Conservation (phyloP, 1,140 invertebrate species). For the Brachionus manjavacas region DNA sequence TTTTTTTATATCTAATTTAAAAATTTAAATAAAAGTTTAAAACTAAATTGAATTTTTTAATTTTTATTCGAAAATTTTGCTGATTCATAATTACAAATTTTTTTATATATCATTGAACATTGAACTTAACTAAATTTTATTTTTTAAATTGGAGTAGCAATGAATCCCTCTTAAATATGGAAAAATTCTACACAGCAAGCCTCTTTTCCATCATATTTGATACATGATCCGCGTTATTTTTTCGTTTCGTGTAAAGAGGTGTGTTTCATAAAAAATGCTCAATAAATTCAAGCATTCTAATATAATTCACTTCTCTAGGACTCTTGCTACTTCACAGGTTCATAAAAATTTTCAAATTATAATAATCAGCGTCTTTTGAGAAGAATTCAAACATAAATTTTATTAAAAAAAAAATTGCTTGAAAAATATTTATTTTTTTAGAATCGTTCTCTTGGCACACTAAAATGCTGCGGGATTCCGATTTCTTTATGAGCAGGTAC, state of each 20-base stretch:
- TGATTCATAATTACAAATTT: background rate
- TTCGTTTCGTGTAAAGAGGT: background rate
- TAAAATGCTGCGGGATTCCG: background rate
- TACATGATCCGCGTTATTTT: background rate
- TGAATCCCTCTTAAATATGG: background rate
- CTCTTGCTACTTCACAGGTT: background rate
- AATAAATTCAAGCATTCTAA: background rate
- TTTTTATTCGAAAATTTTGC: background rate
- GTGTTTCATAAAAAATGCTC: background rate
- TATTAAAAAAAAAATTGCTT: background rate
- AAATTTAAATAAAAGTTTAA: background rate
- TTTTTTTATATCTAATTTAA: background rate
- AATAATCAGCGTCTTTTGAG: background rate
- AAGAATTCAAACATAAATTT: background rate
- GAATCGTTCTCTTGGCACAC: background rate
- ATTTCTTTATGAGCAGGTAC: background rate
- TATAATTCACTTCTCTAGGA: background rate
- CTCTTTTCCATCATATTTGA: background rate
- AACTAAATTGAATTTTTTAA: background rate
- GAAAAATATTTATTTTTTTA: background rate
- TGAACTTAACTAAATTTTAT: background rate
- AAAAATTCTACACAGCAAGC: background rate
- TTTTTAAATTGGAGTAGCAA: background rate
- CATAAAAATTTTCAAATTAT: background rate
- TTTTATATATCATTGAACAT: background rate